Evolutionary conservation across 2,888 invertebrate species (phyloP), one percentile per base, ranked within the genome.

Genomic region (Abrostola tripartita): DNA sequence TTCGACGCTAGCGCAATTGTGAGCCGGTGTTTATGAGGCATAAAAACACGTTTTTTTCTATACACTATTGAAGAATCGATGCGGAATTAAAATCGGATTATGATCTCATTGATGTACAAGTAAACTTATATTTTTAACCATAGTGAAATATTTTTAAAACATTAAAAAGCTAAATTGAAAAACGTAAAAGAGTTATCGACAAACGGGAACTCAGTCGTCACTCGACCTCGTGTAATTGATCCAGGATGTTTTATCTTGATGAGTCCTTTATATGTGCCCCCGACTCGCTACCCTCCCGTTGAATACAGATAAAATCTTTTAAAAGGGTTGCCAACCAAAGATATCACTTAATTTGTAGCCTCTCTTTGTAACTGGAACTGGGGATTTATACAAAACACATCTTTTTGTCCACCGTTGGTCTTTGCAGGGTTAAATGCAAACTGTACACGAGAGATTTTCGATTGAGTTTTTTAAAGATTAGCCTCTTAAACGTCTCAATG

Each of bases 331-430:
- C 91, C 92, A 91, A 89, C 90, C 92, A 91, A 92, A 92, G 92
- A 93, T 93, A 93, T 91, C 91, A 92, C 92, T 93, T 94, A 94
- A 94, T 94, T 94, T 94, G 94, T 94, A 92, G 90, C 90, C 88
- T 90, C 89, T 92, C 92, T 91, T 92, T 92, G 91, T 93, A 88
- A 88, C 88, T 83, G 85, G 90, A 86, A 90, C 90, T 90, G 88
- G 89, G 86, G 88, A 85, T 85, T 88, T 87, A 85, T 86, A 87
- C 87, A 87, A 88, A 89, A 89, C 81, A 85, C 71, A 83, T 82
- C 84, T 87, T 88, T 81, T 90, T 90, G 85, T 87, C 74, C 82
- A 55, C 56, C 71, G 64, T 73, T 62, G 74, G 77, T 85, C 88
- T 88, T 89, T 85, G 83, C 83, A 81, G 84, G 81, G 84, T 81